These are phyloP conservation scores for Ectemnius continuus DNA, from an alignment of 2,888 invertebrate genomes.

Conservation along the genomic window DNA sequence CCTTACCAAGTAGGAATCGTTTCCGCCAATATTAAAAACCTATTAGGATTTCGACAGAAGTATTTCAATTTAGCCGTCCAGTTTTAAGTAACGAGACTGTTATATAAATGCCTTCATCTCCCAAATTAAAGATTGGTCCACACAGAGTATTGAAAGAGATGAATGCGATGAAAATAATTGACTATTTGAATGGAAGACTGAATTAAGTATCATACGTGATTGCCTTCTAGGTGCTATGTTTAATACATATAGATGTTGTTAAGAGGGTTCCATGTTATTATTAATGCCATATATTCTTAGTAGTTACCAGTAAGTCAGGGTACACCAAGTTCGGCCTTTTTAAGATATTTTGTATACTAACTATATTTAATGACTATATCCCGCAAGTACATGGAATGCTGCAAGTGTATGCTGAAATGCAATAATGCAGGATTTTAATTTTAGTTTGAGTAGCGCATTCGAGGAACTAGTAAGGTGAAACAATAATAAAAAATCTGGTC, in stretches of 20 bases:
- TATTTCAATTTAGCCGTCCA: slow-evolving; percentile 52
- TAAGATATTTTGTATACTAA: slow-evolving; percentile 16
- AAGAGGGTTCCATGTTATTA: slow-evolving; percentile 24
- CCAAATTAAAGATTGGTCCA: too few relatives aligned
- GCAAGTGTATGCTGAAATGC: too few relatives aligned
- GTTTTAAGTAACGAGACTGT: slow-evolving; percentile 27
- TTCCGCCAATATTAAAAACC: too few relatives aligned
- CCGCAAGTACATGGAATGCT: too few relatives aligned
- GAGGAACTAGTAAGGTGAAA: too few relatives aligned
- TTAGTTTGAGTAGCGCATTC: too few relatives aligned
- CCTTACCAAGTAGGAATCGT: not conserved
- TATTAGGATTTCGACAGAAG: slow-evolving; percentile 21
- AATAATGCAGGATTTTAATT: too few relatives aligned
- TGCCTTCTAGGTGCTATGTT: slow-evolving; percentile 36
- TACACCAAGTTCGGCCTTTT: not conserved
- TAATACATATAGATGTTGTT: slow-evolving; percentile 24
- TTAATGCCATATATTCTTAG: too few relatives aligned
- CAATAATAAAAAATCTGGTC: too few relatives aligned
- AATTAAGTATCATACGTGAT: slow-evolving; percentile 45
- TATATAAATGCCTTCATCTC: not conserved
- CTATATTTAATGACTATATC: too few relatives aligned
- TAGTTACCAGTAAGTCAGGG: too few relatives aligned
- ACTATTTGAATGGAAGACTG: slow-evolving; percentile 50
- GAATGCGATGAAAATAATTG: slow-evolving; percentile 9
- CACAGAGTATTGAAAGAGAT: slow-evolving; percentile 19